Percentiles rank a stretch among this genome's conserved stretches.
phyloP scores from a whole-genome alignment of 1,140 invertebrate genomes.

The Drosophila murphyi region DNA sequence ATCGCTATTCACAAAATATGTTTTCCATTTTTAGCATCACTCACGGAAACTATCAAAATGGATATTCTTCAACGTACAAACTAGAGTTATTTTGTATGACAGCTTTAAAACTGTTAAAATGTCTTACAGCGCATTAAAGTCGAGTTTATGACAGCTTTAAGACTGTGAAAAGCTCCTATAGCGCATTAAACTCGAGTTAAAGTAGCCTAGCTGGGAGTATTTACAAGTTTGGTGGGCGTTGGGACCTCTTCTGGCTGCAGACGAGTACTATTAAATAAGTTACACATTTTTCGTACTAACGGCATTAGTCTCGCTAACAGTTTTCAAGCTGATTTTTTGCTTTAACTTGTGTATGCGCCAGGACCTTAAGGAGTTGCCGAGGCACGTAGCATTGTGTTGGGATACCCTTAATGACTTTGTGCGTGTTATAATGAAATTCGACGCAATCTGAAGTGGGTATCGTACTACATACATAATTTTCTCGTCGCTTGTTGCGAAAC shows the following conservation, averaged over 20 bases:
- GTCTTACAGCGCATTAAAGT: too few species aligned
- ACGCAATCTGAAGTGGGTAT: background rate
- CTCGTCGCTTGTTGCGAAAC: background rate
- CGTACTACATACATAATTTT: background rate
- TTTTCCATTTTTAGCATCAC: too few species aligned
- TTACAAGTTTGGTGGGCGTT: too few species aligned
- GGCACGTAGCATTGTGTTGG: conserved; percentile 36
- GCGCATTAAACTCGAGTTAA: too few species aligned
- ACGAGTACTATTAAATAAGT: conserved; percentile 5
- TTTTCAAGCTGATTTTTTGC: conserved; percentile 4
- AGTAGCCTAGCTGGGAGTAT: too few species aligned
- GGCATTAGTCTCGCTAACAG: conserved; percentile 15
- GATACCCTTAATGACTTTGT: conserved; percentile 26
- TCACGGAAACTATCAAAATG: too few species aligned
- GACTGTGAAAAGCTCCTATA: too few species aligned
- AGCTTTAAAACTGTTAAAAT: too few species aligned
- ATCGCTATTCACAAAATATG: too few species aligned
- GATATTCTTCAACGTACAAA: too few species aligned
- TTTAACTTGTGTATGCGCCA: conserved; percentile 8
- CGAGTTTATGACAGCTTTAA: too few species aligned
- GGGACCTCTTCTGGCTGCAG: background rate
- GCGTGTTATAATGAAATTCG: conserved; percentile 22
- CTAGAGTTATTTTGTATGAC: too few species aligned
- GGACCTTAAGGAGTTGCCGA: conserved; percentile 5
- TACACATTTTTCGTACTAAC: conserved; percentile 8